Evolutionary conservation across 2,888 invertebrate genomes (phyloP).

Genomic region (Melanophora roralis): DNA sequence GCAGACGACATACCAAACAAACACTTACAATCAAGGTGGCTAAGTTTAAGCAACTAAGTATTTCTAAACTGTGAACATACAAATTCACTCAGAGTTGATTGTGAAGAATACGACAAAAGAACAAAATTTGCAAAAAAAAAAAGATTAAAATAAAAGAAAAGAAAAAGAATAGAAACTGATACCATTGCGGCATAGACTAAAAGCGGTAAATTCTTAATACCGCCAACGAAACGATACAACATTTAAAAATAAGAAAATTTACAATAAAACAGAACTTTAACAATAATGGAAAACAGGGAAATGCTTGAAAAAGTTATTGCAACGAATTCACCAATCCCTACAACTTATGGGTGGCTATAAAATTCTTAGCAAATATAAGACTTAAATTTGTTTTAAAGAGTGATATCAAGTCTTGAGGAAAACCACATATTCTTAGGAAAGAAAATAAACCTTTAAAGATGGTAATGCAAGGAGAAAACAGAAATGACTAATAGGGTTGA

Average conservation of each 20-base stretch:
- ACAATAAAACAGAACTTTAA: slow-evolving; percentile 5
- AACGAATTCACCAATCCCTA: too few relatives aligned
- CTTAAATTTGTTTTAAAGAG: too few relatives aligned
- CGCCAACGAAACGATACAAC: slow-evolving; percentile 61
- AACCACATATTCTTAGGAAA: too few relatives aligned
- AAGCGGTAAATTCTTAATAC: slow-evolving; percentile 59
- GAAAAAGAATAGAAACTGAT: slow-evolving; percentile 55
- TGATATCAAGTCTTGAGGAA: too few relatives aligned
- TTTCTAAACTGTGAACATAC: slow-evolving; percentile 74
- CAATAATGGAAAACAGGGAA: neutral
- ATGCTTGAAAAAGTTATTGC: too few relatives aligned
- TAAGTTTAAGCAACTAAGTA: slow-evolving; percentile 47
- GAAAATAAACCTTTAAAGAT: too few relatives aligned
- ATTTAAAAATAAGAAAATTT: slow-evolving; percentile 46
- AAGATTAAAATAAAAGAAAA: slow-evolving; percentile 11
- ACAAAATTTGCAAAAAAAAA: slow-evolving; percentile 14
- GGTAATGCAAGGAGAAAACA: too few relatives aligned
- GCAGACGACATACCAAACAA: slow-evolving; percentile 42
- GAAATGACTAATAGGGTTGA: too few relatives aligned
- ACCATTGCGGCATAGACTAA: slow-evolving; percentile 59
- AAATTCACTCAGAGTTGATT: slow-evolving; percentile 76
- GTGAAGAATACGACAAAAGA: slow-evolving; percentile 63
- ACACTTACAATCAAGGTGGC: slow-evolving; percentile 55
- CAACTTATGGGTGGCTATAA: too few relatives aligned
- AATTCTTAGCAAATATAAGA: too few relatives aligned